These are phyloP conservation scores for Piscicola geometra DNA, from an alignment of 2,888 invertebrate genomes.

Conservation along the genomic window DNA sequence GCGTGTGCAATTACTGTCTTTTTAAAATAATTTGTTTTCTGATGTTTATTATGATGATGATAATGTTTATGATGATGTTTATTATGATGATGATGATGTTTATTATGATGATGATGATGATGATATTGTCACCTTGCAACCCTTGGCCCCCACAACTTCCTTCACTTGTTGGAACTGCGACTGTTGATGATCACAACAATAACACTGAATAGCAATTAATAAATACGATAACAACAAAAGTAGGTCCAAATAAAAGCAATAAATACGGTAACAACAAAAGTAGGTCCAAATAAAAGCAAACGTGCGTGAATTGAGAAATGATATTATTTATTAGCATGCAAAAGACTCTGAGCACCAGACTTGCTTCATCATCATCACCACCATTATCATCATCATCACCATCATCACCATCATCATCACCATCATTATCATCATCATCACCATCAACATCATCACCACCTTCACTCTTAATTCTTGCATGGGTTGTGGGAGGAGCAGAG, in stretches of 20 bases:
- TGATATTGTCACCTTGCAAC: slow-evolving; percentile 68
- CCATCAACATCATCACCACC: slow-evolving; percentile 48
- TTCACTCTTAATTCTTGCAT: slow-evolving; percentile 94
- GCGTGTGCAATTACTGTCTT: too few relatives aligned
- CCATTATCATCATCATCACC: too few relatives aligned
- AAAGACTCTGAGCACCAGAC: too few relatives aligned
- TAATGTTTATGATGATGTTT: too few relatives aligned
- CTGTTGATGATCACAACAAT: slow-evolving; percentile 46
- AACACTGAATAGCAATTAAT: slow-evolving; percentile 12
- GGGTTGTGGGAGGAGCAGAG: slow-evolving; percentile 93
- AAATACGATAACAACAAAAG: neutral
- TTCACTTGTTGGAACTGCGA: slow-evolving; percentile 80
- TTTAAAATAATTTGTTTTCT: too few relatives aligned
- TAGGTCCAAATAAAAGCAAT: neutral
- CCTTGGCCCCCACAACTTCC: slow-evolving; percentile 90
- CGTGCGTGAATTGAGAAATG: too few relatives aligned
- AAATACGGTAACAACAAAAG: neutral
- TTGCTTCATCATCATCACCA: too few relatives aligned
- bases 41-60: too few relatives aligned
- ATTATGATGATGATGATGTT: too few relatives aligned
- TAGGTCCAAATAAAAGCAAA: neutral
- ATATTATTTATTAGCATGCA: too few relatives aligned
- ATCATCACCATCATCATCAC: too few relatives aligned
- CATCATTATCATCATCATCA: too few relatives aligned
- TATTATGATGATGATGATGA: neutral